Conservation (phyloP, 2,797 vertebrate genomes). For the Coluber constrictor region DNA sequence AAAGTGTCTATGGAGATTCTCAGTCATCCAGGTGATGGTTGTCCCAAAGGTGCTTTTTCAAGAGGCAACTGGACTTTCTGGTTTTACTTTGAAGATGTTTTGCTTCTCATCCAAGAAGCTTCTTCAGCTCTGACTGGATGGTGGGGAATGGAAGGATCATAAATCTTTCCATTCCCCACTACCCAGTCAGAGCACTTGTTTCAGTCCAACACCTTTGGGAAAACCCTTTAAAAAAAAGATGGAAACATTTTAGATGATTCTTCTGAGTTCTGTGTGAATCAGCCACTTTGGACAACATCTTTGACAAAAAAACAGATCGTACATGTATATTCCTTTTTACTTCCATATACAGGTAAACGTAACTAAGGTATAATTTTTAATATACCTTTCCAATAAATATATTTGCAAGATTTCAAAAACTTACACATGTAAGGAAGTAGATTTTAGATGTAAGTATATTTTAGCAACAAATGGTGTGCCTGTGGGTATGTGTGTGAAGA, state of each 20-base stretch:
- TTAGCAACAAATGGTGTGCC: not conserved
- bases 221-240: not conserved
- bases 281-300: not conserved
- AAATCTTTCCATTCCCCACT: no score
- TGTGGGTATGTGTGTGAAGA: not conserved
- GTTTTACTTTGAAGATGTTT: no score
- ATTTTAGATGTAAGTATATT: not conserved
- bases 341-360: not conserved
- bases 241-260: slow-evolving; percentile 4
- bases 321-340: not conserved
- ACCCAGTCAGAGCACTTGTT: no score
- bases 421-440: not conserved
- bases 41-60: no score
- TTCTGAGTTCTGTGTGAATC: not conserved
- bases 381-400: not conserved
- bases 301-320: not conserved
- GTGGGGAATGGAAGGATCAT: no score
- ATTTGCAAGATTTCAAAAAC: not conserved
- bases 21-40: no score
- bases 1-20: not conserved
- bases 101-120: no score
- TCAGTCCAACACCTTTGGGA: no score
- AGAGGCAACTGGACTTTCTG: no score
- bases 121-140: no score
- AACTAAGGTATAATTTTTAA: not conserved